phyloP scores from a whole-genome alignment of 2,888 invertebrate genomes.

The Polymixis flavicincta region DNA sequence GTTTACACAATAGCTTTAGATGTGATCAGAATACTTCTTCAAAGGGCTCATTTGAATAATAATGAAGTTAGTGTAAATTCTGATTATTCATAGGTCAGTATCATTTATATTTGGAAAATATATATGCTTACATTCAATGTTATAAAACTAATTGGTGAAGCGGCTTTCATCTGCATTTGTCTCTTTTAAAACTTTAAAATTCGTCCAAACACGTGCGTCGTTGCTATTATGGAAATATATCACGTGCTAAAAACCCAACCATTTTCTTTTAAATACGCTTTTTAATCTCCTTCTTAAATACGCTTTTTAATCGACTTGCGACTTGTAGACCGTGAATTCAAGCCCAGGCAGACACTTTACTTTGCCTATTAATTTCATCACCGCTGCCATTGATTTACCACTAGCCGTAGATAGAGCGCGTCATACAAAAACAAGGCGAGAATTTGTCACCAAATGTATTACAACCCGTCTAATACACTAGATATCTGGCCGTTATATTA shows the following conservation, averaged over 20 bases:
- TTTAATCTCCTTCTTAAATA: background rate
- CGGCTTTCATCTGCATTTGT: background rate
- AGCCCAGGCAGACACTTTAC: too few species aligned
- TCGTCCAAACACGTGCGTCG: background rate
- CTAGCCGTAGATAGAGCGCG: too few species aligned
- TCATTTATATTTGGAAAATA: background rate
- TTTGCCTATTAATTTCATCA: too few species aligned
- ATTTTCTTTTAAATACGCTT: background rate
- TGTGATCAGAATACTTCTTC: conserved; percentile 20
- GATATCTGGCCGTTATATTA: too few species aligned
- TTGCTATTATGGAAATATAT: too few species aligned
- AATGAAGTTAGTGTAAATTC: background rate
- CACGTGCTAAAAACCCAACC: background rate
- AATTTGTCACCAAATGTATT: too few species aligned
- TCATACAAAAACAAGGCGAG: too few species aligned
- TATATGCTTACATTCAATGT: background rate
- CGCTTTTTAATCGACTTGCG: too few species aligned
- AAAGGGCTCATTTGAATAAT: background rate
- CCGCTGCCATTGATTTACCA: too few species aligned
- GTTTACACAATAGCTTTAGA: background rate
- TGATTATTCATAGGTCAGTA: background rate
- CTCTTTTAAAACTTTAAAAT: background rate
- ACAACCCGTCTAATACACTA: too few species aligned
- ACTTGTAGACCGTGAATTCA: too few species aligned
- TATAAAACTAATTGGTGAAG: background rate